Evolutionary conservation across 1,140 invertebrate genomes (phyloP).

Genomic region (Aleiodes sp.): DNA sequence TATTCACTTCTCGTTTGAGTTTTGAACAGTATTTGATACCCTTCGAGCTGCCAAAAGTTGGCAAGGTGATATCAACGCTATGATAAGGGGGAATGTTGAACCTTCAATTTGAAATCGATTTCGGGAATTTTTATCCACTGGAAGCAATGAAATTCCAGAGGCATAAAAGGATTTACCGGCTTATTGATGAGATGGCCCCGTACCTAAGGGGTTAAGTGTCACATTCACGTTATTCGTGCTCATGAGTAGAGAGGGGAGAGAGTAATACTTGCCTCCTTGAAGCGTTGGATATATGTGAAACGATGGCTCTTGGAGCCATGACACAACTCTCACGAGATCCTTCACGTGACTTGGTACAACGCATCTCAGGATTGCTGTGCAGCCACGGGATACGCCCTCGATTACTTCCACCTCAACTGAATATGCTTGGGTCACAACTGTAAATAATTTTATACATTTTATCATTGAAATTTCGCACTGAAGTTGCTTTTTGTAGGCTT

Average conservation of each 20-base stretch:
- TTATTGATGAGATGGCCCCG: background rate
- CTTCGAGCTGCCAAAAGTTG: too few species aligned
- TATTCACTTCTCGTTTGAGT: too few species aligned
- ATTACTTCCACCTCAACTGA: conserved; percentile 79
- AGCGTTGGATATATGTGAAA: conserved; percentile 81
- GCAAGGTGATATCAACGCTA: too few species aligned
- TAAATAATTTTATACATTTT: conserved; percentile 49
- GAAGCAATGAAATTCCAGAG: too few species aligned
- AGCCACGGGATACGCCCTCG: conserved; percentile 75
- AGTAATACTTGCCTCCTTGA: conserved; percentile 75
- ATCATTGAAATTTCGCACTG: background rate
- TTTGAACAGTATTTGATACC: too few species aligned
- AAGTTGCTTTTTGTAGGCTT: too few species aligned
- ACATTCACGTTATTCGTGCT: background rate
- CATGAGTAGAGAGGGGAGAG: conserved; percentile 1
- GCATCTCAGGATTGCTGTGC: conserved; percentile 84
- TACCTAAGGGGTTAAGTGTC: background rate
- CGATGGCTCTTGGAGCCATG: conserved; percentile 82
- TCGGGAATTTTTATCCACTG: too few species aligned
- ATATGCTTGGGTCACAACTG: conserved; percentile 85
- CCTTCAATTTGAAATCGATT: too few species aligned
- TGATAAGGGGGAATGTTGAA: too few species aligned
- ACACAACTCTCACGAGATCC: conserved; percentile 83
- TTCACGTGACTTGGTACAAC: conserved; percentile 82
- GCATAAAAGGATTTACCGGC: too few species aligned